A percentile compares a stretch with the other conserved stretches of the same genome.
Evolutionary conservation across 1,140 invertebrate genomes (phyloP).

Genomic region (Lerema accius): DNA sequence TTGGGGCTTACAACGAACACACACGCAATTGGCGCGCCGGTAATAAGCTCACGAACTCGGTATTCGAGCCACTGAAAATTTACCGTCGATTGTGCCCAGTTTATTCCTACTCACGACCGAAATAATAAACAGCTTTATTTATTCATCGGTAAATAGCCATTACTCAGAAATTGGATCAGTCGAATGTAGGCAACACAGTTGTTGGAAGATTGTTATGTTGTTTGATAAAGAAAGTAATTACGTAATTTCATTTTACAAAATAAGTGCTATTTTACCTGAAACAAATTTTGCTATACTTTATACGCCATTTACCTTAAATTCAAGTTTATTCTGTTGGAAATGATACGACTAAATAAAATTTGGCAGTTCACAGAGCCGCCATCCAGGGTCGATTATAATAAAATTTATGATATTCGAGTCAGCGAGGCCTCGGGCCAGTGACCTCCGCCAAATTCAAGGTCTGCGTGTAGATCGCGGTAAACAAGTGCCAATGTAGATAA

Average conservation of each 20-base stretch:
- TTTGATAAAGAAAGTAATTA: too few species aligned
- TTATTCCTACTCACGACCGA: too few species aligned
- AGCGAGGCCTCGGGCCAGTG: slow-evolving; percentile 67
- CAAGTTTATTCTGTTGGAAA: slow-evolving; percentile 37
- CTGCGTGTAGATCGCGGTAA: slow-evolving; percentile 66
- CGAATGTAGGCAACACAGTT: too few species aligned
- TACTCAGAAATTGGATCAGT: too few species aligned
- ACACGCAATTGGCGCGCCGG: not conserved
- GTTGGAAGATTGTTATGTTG: too few species aligned
- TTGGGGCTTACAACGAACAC: slow-evolving; percentile 17
- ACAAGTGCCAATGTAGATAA: slow-evolving; percentile 67
- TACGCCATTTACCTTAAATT: too few species aligned
- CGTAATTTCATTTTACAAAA: too few species aligned
- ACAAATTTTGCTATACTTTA: too few species aligned
- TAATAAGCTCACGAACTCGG: slow-evolving; percentile 20
- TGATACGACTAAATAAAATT: slow-evolving; percentile 31
- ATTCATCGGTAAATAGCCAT: too few species aligned
- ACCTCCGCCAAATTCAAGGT: slow-evolving; percentile 79
- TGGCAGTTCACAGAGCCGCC: slow-evolving; percentile 40
- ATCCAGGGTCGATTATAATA: slow-evolving; percentile 46
- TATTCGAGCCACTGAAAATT: slow-evolving; percentile 15
- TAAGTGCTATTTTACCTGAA: too few species aligned
- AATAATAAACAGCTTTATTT: too few species aligned
- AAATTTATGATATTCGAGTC: slow-evolving; percentile 46
- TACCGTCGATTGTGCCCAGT: not conserved